Evolutionary conservation across 2,888 invertebrate genomes (phyloP).

Genomic region (Marronus borbonicus): DNA sequence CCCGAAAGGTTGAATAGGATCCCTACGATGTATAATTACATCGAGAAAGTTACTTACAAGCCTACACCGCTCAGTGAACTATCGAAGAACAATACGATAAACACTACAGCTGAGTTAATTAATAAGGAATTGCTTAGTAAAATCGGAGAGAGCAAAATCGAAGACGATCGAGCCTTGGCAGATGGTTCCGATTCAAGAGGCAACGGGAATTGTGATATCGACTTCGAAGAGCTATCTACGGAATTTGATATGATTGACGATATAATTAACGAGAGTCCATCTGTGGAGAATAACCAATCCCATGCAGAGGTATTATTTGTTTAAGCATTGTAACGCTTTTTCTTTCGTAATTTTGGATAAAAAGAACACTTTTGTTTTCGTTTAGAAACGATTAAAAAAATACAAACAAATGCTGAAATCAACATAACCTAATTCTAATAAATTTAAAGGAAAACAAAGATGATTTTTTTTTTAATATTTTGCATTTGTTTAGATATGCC

Average conservation of each 20-base stretch:
- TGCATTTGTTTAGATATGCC: no score
- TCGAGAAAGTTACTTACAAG: slow-evolving; percentile 66
- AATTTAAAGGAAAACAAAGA: no score
- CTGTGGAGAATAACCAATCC: neutral
- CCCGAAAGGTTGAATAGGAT: slow-evolving; percentile 67
- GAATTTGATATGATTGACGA: slow-evolving; percentile 70
- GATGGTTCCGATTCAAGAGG: slow-evolving; percentile 15
- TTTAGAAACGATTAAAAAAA: no score
- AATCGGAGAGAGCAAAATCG: slow-evolving; percentile 10
- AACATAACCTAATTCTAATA: no score
- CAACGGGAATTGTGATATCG: slow-evolving; percentile 58
- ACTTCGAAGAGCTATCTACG: slow-evolving; percentile 66
- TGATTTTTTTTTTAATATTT: no score
- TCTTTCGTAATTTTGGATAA: neutral
- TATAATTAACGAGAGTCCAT: slow-evolving; percentile 61
- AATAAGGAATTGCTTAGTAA: slow-evolving; percentile 29
- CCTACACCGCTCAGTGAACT: slow-evolving; percentile 68
- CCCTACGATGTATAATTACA: slow-evolving; percentile 54
- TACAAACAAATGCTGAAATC: no score
- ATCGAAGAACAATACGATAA: slow-evolving; percentile 55
- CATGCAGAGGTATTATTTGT: slow-evolving; percentile 26
- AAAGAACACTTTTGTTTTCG: no score
- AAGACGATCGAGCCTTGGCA: neutral
- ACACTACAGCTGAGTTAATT: slow-evolving; percentile 26
- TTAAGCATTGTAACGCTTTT: neutral